Percentiles rank a stretch among this genome's conserved stretches.
phyloP scores from a whole-genome alignment of 2,797 vertebrate species.

The Scolopax bukidnonensis region DNA sequence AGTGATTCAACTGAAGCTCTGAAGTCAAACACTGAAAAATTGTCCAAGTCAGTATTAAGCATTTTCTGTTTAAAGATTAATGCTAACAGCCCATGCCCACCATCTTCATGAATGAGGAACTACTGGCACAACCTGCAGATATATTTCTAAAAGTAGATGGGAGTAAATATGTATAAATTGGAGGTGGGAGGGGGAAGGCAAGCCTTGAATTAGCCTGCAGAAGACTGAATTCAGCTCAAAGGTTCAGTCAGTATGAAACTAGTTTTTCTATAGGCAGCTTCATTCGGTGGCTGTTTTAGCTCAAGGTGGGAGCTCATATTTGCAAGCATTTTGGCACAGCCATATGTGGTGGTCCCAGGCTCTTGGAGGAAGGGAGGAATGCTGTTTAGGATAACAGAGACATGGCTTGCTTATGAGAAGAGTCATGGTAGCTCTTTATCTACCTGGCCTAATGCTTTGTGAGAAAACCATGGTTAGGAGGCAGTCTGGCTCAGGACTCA shows the following conservation, averaged over 20 bases:
- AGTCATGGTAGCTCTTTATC: background rate
- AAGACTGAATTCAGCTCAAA: background rate
- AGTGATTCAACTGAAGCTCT: background rate
- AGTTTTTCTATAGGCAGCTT: background rate
- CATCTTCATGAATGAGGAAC: background rate
- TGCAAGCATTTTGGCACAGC: background rate
- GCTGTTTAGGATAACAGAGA: background rate
- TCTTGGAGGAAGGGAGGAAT: background rate
- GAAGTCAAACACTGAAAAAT: background rate
- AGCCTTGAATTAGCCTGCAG: background rate
- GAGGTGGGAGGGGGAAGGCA: fast-evolving
- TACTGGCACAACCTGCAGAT: background rate
- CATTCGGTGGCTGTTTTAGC: background rate
- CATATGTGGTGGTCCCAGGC: background rate
- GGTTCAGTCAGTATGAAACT: background rate
- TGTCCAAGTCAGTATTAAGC: background rate
- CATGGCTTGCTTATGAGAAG: background rate
- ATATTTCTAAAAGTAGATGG: background rate
- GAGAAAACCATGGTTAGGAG: background rate
- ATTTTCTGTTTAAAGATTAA: background rate
- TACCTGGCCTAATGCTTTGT: background rate
- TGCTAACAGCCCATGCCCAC: background rate
- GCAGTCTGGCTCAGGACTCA: background rate
- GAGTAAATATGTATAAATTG: background rate
- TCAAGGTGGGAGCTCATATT: background rate